These are phyloP conservation scores for Pachyuromys duprasi DNA, from an alignment of 2,797 vertebrate species.

Conservation along the genomic window DNA sequence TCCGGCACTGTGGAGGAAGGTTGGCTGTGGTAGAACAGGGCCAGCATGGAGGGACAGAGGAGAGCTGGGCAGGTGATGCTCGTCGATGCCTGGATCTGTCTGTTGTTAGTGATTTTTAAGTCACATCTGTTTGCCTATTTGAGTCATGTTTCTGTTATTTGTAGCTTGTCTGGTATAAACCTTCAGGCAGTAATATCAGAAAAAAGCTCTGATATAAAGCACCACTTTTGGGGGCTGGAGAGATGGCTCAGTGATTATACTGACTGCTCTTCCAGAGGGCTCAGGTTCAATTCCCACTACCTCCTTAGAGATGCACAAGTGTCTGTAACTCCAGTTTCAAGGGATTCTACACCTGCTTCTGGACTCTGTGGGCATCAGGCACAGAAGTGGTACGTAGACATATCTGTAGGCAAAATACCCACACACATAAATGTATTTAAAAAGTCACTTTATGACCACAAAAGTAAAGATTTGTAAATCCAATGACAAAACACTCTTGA, in stretches of 20 bases:
- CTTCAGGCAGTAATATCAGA: conserved; percentile 26
- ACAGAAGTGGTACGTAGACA: neutral
- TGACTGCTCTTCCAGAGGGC: neutral
- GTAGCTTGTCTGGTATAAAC: neutral
- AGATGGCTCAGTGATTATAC: neutral
- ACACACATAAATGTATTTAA: neutral
- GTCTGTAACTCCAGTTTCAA: neutral
- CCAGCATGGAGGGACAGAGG: neutral
- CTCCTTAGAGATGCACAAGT: neutral
- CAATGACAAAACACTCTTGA: neutral
- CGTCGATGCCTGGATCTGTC: neutral
- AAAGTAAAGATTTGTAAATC: conserved; percentile 20
- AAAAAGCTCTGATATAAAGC: neutral
- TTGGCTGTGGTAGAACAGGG: neutral
- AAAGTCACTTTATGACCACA: neutral
- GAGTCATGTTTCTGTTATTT: conserved; percentile 34
- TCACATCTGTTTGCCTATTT: neutral
- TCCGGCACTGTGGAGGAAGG: neutral
- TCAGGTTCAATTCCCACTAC: neutral
- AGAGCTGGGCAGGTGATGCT: neutral
- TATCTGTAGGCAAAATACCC: neutral
- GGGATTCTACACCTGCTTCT: too few relatives aligned
- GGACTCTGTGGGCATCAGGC: neutral
- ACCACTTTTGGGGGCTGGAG: neutral
- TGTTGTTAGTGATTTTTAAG: neutral